Conservation (phyloP, 2,113 vertebrate species). For the Piaya cayana region DNA sequence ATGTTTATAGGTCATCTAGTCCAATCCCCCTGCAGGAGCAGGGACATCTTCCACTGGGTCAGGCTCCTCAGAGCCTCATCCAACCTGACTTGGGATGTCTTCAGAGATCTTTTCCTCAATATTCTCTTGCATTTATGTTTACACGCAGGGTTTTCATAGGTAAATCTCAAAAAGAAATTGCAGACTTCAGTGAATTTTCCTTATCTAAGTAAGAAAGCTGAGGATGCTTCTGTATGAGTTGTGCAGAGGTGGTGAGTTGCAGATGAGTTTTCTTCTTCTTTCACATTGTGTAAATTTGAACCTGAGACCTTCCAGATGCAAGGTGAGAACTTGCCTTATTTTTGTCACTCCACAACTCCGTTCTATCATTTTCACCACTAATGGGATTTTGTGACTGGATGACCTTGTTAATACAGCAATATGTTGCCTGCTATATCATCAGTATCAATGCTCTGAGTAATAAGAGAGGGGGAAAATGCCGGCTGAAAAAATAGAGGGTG, state of each 20-base stretch:
- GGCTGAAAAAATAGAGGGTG: neutral
- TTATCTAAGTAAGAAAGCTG: neutral
- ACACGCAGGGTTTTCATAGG: neutral
- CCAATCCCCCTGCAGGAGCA: too few species aligned
- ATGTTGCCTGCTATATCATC: slow-evolving; percentile 61
- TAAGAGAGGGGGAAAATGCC: neutral
- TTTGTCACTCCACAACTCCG: slow-evolving; percentile 58
- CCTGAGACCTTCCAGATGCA: slow-evolving; percentile 6
- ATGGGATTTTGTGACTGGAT: slow-evolving; percentile 72
- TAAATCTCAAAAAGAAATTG: neutral
- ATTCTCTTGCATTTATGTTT: neutral
- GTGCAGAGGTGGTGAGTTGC: neutral
- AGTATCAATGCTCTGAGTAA: slow-evolving; percentile 53
- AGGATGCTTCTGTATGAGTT: neutral
- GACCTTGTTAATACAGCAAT: slow-evolving; percentile 74
- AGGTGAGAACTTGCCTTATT: slow-evolving; percentile 52
- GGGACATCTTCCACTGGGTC: too few species aligned
- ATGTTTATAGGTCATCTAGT: too few species aligned
- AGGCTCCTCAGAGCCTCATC: too few species aligned
- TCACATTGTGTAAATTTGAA: slow-evolving; percentile 40
- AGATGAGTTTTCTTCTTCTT: neutral
- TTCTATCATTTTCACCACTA: slow-evolving; percentile 71
- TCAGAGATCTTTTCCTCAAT: neutral
- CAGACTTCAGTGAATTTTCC: neutral
- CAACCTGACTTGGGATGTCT: too few species aligned